phyloP scores from a whole-genome alignment of 2,797 vertebrate species.

The Myoxocephalus aenaeus region DNA sequence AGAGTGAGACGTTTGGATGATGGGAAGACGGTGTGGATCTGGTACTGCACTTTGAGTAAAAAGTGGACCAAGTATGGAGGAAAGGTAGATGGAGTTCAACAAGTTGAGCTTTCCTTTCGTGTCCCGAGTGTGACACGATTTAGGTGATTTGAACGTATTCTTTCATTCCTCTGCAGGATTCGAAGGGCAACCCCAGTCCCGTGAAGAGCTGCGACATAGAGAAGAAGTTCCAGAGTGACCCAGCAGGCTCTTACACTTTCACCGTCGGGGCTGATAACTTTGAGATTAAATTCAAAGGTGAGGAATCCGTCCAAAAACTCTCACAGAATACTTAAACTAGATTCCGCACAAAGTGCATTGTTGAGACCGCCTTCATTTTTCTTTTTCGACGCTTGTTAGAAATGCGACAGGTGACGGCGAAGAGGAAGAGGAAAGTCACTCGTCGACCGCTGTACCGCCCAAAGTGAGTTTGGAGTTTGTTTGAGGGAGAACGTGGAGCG shows the following conservation, averaged over 20 bases:
- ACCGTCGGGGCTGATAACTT: conserved; percentile 14
- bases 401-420: conserved; percentile 71
- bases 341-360: not conserved
- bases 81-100: conserved; percentile 57
- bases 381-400: conserved; percentile 51
- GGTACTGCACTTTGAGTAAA: conserved; percentile 67
- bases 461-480: conserved; percentile 52
- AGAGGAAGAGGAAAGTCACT: conserved; percentile 64
- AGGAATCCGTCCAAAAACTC: not conserved
- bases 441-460: conserved; percentile 72
- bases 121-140: not conserved
- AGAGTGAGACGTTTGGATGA: conserved; percentile 78
- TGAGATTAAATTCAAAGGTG: conserved; percentile 78
- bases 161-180: conserved; percentile 48
- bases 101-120: not conserved
- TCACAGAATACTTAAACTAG: not conserved
- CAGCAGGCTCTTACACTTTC: conserved; percentile 46
- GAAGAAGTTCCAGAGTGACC: conserved; percentile 63
- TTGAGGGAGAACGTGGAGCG: not conserved
- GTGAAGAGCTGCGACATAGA: conserved; percentile 70
- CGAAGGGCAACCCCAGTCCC: conserved; percentile 41
- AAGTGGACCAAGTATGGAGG: conserved; percentile 74
- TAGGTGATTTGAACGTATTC: not conserved
- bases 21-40: conserved; percentile 67
- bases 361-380: not conserved